These are phyloP conservation scores for Deroptyus accipitrinus DNA, from an alignment of 2,113 vertebrate genomes.

Conservation along the genomic window DNA sequence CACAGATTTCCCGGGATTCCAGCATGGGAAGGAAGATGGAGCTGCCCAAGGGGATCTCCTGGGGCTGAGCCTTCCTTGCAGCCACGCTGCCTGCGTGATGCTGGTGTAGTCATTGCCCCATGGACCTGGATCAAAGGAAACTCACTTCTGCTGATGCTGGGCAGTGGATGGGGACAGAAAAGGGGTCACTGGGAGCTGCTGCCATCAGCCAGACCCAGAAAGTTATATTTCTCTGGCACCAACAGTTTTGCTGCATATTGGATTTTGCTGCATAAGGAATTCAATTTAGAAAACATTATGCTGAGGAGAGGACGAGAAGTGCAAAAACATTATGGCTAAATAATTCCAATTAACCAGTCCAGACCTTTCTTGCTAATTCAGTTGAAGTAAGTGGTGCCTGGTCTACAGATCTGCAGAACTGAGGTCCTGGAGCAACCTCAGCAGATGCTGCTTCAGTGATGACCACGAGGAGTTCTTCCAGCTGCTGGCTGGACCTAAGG, in stretches of 20 bases:
- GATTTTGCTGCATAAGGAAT: conserved; percentile 35
- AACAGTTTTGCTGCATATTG: background rate
- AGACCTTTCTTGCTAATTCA: conserved; percentile 54
- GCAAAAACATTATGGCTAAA: conserved; percentile 34
- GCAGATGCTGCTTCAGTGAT: fast-evolving
- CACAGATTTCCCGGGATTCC: background rate
- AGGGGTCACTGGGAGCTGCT: background rate
- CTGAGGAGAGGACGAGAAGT: conserved; percentile 9
- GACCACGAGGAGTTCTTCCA: background rate
- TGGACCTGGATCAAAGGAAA: background rate
- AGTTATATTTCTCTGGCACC: background rate
- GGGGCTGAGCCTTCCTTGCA: background rate
- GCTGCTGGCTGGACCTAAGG: background rate
- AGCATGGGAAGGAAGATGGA: background rate
- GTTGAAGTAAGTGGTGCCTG: conserved; percentile 52
- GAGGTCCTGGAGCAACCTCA: background rate
- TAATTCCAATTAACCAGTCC: conserved; percentile 56
- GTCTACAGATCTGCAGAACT: background rate
- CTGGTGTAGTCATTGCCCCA: fast-evolving
- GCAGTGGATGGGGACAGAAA: background rate
- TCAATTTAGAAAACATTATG: conserved; percentile 27
- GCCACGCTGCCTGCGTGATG: fast-evolving
- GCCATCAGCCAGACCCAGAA: background rate
- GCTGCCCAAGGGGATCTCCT: background rate
- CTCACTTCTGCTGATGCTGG: background rate